Evolutionary conservation across 1,140 invertebrate genomes (phyloP).

Genomic region (Megathymus violae): DNA sequence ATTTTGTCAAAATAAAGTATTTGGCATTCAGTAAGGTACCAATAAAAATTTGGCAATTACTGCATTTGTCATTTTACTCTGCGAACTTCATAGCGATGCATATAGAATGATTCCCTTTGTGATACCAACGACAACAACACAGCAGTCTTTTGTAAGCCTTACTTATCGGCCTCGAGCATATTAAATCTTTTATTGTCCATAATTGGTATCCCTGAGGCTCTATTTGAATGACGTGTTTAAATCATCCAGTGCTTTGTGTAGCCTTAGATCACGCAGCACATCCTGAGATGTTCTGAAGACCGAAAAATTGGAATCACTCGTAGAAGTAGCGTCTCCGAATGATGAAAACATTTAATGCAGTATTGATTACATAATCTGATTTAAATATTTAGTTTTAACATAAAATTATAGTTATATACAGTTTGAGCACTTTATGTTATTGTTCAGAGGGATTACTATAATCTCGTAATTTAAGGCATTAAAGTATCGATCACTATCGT

Average conservation of each 20-base stretch:
- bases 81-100: not conserved
- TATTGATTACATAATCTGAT: no score
- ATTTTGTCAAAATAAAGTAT: no score
- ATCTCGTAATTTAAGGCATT: no score
- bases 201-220: conserved; percentile 13
- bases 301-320: no score
- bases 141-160: conserved; percentile 20
- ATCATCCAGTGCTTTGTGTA: not conserved
- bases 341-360: no score
- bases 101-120: not conserved
- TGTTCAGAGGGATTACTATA: no score
- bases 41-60: not conserved
- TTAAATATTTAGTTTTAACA: no score
- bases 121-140: not conserved
- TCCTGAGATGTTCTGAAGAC: not conserved
- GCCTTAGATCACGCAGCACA: not conserved
- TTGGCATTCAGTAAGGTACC: no score
- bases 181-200: conserved; percentile 9
- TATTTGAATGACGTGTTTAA: conserved; percentile 17
- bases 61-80: not conserved
- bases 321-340: no score
- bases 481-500: no score
- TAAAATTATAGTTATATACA: no score
- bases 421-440: no score
- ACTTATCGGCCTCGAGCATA: conserved; percentile 2